These are phyloP conservation scores for Agelaius tricolor DNA, from an alignment of 2,113 vertebrate species.

Conservation along the genomic window DNA sequence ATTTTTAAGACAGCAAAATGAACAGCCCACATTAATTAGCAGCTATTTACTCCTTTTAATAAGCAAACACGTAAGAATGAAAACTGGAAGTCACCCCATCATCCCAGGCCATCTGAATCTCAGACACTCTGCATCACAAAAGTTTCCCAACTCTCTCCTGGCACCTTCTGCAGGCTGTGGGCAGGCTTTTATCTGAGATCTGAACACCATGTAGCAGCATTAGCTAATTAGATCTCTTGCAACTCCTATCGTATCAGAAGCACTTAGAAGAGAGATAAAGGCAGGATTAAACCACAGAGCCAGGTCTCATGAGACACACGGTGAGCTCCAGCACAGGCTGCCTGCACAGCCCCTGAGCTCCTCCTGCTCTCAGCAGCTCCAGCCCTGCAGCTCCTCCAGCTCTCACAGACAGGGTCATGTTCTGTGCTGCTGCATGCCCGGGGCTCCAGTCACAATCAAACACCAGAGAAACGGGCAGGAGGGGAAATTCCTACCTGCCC, in stretches of 20 bases:
- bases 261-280: neutral
- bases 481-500: neutral
- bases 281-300: neutral
- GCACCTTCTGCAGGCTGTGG: neutral
- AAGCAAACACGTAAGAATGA: neutral
- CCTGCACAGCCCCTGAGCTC: accelerated
- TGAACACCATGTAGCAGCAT: neutral
- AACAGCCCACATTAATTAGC: neutral
- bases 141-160: neutral
- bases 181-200: neutral
- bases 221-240: constrained; percentile 40
- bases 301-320: neutral
- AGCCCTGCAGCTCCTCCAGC: neutral
- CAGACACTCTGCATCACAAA: neutral
- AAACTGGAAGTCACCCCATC: neutral
- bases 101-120: neutral
- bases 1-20: neutral
- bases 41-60: constrained; percentile 6
- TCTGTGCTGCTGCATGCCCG: neutral
- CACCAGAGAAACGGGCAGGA: neutral
- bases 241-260: neutral
- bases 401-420: neutral
- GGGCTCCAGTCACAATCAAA: neutral
- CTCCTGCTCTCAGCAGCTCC: neutral
- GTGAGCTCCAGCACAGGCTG: neutral